Percentiles rank a stretch among this genome's conserved stretches.
These are phyloP conservation scores for Cyphomyrus discorhynchus DNA, from an alignment of 2,113 vertebrate genomes.

Conservation along the genomic window DNA sequence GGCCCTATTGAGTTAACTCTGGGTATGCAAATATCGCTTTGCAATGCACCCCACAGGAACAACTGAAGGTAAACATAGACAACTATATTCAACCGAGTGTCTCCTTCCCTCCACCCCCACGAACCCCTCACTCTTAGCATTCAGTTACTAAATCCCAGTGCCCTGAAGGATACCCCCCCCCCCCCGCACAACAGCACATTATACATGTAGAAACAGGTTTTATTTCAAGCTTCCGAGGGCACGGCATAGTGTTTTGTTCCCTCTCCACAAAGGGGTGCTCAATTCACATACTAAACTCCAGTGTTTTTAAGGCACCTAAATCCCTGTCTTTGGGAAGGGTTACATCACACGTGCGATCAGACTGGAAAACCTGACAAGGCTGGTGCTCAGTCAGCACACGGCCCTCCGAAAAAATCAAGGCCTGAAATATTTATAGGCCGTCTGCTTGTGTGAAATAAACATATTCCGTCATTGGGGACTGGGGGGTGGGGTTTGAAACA, in stretches of 20 bases:
- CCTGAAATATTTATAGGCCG: conserved; percentile 45
- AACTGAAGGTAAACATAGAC: neutral
- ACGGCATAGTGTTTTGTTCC: conserved; percentile 35
- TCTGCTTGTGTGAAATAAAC: conserved; percentile 26
- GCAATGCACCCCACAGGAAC: neutral
- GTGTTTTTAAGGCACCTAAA: conserved; percentile 19
- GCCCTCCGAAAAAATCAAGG: conserved; percentile 4
- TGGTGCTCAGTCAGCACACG: conserved; percentile 18
- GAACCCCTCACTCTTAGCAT: neutral
- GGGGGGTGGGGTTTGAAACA: neutral
- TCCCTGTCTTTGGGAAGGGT: conserved; percentile 9
- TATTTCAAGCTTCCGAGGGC: conserved; percentile 23
- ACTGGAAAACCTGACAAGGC: conserved; percentile 40
- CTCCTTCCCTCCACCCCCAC: neutral
- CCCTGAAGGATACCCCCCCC: conserved; percentile 34
- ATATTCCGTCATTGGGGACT: conserved; percentile 20
- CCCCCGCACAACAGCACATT: neutral
- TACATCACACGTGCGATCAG: conserved; percentile 27
- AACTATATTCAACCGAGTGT: neutral
- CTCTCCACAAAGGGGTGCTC: conserved; percentile 24
- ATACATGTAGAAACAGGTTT: conserved; percentile 27
- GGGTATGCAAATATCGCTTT: neutral
- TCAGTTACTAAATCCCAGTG: conserved; percentile 13
- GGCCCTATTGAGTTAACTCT: neutral
- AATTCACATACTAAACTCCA: conserved; percentile 18